A percentile compares a stretch with the other conserved stretches of the same genome.
These are phyloP conservation scores for Xyrichtys novacula DNA, from an alignment of 2,797 vertebrate species.

Conservation along the genomic window DNA sequence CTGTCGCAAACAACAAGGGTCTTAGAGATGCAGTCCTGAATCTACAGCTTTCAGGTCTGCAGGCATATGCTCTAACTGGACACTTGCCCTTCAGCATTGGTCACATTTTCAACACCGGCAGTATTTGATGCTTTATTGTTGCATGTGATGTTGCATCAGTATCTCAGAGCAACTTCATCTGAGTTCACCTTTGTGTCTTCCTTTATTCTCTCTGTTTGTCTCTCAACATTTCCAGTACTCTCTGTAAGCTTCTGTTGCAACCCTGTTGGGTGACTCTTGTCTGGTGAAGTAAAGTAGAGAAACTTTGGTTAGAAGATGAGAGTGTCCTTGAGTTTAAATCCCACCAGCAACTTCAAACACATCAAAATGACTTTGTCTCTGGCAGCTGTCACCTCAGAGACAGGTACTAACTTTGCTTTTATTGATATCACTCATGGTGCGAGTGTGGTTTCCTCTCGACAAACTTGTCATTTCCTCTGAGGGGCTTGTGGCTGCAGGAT, in stretches of 20 bases:
- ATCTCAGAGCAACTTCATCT: too few species aligned
- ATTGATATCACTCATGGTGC: not conserved
- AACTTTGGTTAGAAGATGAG: not conserved
- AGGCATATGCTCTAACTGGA: too few species aligned
- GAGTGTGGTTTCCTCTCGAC: constrained; percentile 43
- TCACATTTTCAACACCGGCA: too few species aligned
- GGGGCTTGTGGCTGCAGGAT: constrained; percentile 38
- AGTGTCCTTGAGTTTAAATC: constrained; percentile 4
- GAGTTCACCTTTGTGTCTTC: too few species aligned
- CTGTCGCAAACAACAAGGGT: too few species aligned
- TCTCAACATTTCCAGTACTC: not conserved
- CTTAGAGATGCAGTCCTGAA: too few species aligned
- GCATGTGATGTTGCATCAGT: too few species aligned
- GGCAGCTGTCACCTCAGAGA: not conserved
- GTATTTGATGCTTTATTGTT: too few species aligned
- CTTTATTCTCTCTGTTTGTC: not conserved
- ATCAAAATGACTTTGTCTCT: not conserved
- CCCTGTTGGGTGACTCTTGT: not conserved
- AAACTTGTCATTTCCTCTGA: constrained; percentile 26
- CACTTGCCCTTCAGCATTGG: too few species aligned
- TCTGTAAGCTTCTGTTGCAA: not conserved
- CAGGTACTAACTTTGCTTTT: constrained; percentile 22
- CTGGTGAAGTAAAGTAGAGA: not conserved
- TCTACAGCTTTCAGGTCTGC: too few species aligned
- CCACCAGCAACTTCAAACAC: not conserved